These are phyloP conservation scores for Drosophila burlai DNA, from an alignment of 1,140 invertebrate genomes.

Conservation along the genomic window DNA sequence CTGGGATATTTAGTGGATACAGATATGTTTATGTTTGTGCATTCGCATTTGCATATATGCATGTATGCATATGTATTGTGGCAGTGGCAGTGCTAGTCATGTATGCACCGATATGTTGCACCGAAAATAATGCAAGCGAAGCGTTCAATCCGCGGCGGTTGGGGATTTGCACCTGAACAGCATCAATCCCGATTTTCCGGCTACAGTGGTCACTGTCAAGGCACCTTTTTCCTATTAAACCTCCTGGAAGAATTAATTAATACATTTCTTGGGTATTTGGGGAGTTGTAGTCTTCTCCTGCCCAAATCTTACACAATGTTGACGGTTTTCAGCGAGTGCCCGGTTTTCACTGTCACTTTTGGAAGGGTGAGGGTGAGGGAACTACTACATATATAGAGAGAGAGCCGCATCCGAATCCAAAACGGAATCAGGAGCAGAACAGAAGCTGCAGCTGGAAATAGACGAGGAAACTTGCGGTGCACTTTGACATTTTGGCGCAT, in stretches of 20 bases:
- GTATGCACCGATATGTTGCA: not conserved
- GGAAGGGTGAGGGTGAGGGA: not conserved
- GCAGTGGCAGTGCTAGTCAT: not conserved
- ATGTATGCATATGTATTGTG: no score
- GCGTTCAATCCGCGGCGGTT: slow-evolving; percentile 16
- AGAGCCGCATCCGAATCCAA: not conserved
- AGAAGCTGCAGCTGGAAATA: slow-evolving; percentile 13
- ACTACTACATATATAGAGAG: not conserved
- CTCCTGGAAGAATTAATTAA: not conserved
- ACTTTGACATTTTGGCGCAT: slow-evolving; percentile 78
- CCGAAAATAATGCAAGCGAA: slow-evolving; percentile 32
- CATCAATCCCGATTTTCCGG: slow-evolving; percentile 4
- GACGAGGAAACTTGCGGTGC: slow-evolving; percentile 59
- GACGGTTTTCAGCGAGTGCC: not conserved
- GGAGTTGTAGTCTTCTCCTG: not conserved
- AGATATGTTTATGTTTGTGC: slow-evolving; percentile 15
- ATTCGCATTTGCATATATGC: slow-evolving; percentile 6
- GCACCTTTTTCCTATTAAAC: no score
- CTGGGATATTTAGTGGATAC: slow-evolving; percentile 24
- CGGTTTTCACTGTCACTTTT: slow-evolving; percentile 26
- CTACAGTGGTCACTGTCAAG: not conserved
- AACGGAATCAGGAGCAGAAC: not conserved
- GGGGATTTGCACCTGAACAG: slow-evolving; percentile 42
- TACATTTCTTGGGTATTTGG: not conserved
- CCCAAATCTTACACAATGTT: not conserved